phyloP scores from a whole-genome alignment of 2,888 invertebrate genomes.

The Ochlodes sylvanus region DNA sequence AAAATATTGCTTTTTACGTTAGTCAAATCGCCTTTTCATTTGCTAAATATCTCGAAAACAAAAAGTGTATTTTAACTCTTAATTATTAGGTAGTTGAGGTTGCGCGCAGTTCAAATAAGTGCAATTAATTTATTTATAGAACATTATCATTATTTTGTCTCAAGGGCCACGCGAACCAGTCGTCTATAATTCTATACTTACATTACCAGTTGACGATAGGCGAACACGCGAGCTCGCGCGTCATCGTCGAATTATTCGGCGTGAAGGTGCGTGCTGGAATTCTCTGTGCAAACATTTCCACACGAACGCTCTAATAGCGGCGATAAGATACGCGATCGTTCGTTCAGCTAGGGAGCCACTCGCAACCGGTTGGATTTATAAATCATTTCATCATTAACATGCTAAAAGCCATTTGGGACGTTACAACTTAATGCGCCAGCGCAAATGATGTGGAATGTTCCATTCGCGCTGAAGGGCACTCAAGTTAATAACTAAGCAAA shows the following conservation, averaged over 20 bases:
- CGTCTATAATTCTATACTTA: neutral
- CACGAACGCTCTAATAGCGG: slow-evolving; percentile 42
- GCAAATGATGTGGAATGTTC: slow-evolving; percentile 11
- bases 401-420: neutral
- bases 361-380: neutral
- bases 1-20: too few species aligned
- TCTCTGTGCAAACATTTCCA: slow-evolving; percentile 63
- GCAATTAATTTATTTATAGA: too few species aligned
- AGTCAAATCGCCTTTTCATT: too few species aligned
- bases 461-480: neutral
- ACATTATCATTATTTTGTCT: neutral
- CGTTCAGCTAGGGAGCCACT: slow-evolving; percentile 14
- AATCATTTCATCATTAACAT: neutral
- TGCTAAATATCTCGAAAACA: too few species aligned
- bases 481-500: neutral
- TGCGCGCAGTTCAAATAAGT: too few species aligned
- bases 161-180: neutral
- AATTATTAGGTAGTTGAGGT: too few species aligned
- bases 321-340: slow-evolving; percentile 34
- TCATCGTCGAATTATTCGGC: slow-evolving; percentile 56
- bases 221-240: slow-evolving; percentile 40
- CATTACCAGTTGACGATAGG: neutral
- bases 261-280: slow-evolving; percentile 54
- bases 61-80: too few species aligned
- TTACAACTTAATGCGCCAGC: neutral